Conservation (phyloP, 2,797 vertebrate genomes). For the Heterohyrax brucei region DNA sequence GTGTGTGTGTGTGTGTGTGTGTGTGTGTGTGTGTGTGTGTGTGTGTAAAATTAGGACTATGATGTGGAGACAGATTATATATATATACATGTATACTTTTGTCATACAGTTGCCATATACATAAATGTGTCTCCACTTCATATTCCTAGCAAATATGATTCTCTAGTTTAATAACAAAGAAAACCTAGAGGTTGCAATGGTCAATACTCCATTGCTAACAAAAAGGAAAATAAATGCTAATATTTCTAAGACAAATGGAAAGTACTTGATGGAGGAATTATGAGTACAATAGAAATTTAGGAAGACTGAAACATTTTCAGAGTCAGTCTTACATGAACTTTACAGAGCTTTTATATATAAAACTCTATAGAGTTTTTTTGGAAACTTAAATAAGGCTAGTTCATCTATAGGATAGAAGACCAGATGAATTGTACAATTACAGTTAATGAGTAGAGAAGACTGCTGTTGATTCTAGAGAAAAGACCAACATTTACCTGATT, state of each 20-base stretch:
- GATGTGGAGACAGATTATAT: no score
- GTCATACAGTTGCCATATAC: no score
- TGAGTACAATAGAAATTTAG: not conserved
- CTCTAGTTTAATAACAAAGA: slow-evolving; percentile 38
- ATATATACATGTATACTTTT: no score
- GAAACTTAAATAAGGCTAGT: not conserved
- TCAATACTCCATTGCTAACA: not conserved
- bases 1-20: no score
- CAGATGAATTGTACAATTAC: not conserved
- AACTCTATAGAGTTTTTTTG: not conserved
- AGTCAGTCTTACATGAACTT: not conserved
- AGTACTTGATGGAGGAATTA: not conserved
- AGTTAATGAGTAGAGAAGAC: not conserved
- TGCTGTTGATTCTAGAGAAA: not conserved
- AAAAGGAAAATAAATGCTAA: not conserved
- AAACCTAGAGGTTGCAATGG: not conserved
- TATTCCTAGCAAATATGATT: not conserved
- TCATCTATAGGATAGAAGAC: not conserved
- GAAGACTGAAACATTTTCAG: not conserved
- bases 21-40: no score
- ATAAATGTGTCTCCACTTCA: not conserved
- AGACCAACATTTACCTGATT: not conserved
- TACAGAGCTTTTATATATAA: not conserved
- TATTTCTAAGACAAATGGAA: no score
- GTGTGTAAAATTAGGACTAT: no score